Evolutionary conservation across 2,888 invertebrate genomes (phyloP).

Genomic region (Cyclophora punctaria): DNA sequence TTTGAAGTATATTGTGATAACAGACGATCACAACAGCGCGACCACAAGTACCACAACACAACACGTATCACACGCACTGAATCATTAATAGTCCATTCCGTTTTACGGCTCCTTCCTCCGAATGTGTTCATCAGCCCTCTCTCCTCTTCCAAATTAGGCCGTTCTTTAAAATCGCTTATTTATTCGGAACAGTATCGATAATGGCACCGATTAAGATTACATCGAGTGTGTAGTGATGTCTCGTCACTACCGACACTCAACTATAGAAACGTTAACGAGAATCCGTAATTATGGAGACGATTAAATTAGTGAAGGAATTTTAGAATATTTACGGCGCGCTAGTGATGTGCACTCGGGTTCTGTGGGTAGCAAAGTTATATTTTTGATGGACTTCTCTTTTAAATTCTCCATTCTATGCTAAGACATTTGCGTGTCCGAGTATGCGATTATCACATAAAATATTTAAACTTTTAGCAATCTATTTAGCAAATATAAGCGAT

Average conservation of each 20-base stretch:
- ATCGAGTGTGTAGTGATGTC: slow-evolving; percentile 27
- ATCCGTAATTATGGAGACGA: slow-evolving; percentile 19
- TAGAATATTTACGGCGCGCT: slow-evolving; percentile 6
- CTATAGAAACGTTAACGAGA: slow-evolving; percentile 20
- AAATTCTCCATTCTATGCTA: too few species aligned
- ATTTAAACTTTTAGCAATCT: too few species aligned
- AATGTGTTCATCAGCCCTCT: neutral
- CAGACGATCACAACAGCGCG: too few species aligned
- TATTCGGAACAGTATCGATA: slow-evolving; percentile 33
- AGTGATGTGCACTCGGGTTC: neutral
- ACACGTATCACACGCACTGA: too few species aligned
- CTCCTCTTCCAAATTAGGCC: neutral
- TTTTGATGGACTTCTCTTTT: neutral
- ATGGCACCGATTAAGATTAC: slow-evolving; percentile 47
- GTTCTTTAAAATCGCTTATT: too few species aligned
- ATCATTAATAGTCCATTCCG: too few species aligned
- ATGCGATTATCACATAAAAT: too few species aligned
- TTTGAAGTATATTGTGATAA: too few species aligned
- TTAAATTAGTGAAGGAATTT: slow-evolving; percentile 26
- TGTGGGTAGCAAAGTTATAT: neutral
- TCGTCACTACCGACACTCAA: slow-evolving; percentile 19
- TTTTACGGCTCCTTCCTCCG: too few species aligned
- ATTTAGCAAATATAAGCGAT: too few species aligned
- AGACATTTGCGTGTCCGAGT: too few species aligned
- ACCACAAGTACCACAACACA: too few species aligned